Evolutionary conservation across 35 echinoderm and acorn worm genomes (phyloP).

Genomic region (Patiria miniata): DNA sequence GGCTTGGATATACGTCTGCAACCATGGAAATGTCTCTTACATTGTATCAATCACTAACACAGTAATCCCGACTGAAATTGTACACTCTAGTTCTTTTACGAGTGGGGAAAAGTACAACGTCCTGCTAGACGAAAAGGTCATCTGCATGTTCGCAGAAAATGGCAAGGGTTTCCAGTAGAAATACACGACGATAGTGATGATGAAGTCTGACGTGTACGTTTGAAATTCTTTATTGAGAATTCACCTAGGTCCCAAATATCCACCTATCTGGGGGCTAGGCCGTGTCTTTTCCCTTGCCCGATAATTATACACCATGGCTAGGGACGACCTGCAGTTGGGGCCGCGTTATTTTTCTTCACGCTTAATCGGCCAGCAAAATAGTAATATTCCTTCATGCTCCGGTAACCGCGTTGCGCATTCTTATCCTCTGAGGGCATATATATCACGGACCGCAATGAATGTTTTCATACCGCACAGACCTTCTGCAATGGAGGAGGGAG

Average conservation of each 20-base stretch:
- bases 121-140: not conserved
- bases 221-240: slow-evolving; percentile 3
- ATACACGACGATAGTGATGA: not conserved
- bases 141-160: not conserved
- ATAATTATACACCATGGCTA: not conserved
- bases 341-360: slow-evolving; percentile 17
- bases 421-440: not conserved
- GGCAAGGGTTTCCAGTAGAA: not conserved
- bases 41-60: too few species aligned
- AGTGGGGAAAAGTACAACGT: not conserved
- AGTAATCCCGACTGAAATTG: too few species aligned
- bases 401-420: not conserved
- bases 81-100: too few species aligned
- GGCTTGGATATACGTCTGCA: too few species aligned
- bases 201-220: not conserved
- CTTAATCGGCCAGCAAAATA: not conserved
- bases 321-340: not conserved
- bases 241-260: not conserved
- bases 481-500: too few species aligned
- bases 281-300: not conserved
- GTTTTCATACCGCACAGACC: too few species aligned
- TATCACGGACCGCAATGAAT: too few species aligned
- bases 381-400: slow-evolving; percentile 1
- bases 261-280: not conserved
- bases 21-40: too few species aligned